Evolutionary conservation across 2,797 vertebrate genomes (phyloP).

Genomic region (Rhynchotus rufescens): DNA sequence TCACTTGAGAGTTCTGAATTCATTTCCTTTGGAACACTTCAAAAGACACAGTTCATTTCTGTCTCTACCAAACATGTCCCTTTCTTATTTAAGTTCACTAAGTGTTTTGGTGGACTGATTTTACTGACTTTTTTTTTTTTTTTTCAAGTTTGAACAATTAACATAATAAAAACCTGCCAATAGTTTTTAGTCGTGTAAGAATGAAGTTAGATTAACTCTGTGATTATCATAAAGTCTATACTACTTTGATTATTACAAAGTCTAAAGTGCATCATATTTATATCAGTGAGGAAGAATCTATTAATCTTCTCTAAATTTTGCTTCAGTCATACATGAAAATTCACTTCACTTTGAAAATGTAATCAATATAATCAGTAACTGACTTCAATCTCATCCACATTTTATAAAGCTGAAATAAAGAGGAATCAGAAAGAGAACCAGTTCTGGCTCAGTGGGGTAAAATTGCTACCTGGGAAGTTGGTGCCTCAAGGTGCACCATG

Average conservation of each 20-base stretch:
- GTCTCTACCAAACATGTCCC: conserved; percentile 73
- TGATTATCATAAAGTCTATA: conserved; percentile 69
- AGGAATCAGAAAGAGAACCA: background rate
- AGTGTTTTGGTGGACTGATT: conserved; percentile 43
- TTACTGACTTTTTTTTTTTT: conserved; percentile 57
- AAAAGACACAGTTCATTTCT: conserved; percentile 81
- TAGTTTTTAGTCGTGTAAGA: conserved; percentile 61
- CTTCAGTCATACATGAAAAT: conserved; percentile 32
- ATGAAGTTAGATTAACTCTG: conserved; percentile 75
- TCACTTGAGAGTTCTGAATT: conserved; percentile 83
- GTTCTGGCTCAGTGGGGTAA: background rate
- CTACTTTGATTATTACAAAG: conserved; percentile 71
- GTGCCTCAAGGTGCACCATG: background rate
- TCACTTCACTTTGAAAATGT: conserved; percentile 38
- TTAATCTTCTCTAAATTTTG: conserved; percentile 47
- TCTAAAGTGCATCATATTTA: conserved; percentile 25
- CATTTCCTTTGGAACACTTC: conserved; percentile 83
- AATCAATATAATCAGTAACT: background rate
- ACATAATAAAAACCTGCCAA: conserved; percentile 74
- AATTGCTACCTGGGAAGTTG: background rate
- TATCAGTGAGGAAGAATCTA: conserved; percentile 20
- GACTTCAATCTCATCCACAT: background rate
- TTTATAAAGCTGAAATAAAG: background rate
- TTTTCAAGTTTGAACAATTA: conserved; percentile 79
- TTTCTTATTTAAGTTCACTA: conserved; percentile 75